These are phyloP conservation scores for Drosophila cracens DNA, from an alignment of 2,888 invertebrate genomes.

Conservation along the genomic window DNA sequence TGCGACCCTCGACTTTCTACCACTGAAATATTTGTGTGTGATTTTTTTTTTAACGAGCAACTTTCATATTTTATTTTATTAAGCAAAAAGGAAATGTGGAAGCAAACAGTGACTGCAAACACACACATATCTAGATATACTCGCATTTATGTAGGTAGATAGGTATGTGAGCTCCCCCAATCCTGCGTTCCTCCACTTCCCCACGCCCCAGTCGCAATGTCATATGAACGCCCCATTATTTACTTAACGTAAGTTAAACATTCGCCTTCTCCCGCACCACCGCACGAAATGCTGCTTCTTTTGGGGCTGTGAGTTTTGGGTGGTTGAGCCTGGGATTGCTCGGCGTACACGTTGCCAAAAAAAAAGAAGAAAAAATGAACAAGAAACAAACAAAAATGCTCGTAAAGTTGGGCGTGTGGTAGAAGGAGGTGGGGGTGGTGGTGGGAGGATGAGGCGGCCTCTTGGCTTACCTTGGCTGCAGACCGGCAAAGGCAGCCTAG, in stretches of 20 bases:
- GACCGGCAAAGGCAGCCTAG: constrained; percentile 58
- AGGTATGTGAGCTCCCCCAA: constrained; percentile 12
- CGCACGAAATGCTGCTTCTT: constrained; percentile 41
- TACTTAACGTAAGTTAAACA: constrained; percentile 81
- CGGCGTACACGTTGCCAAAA: constrained; percentile 48
- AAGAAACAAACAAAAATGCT: constrained; percentile 41
- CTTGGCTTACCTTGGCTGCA: constrained; percentile 75
- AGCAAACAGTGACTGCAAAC: constrained; percentile 72
- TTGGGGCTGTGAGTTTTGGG: constrained; percentile 2
- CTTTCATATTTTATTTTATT: constrained; percentile 76
- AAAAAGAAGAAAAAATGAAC: constrained; percentile 26
- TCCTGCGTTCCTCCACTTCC: constrained; percentile 19
- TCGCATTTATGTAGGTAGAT: constrained; percentile 13
- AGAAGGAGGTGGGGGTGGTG: background rate
- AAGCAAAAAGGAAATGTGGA: constrained; percentile 72
- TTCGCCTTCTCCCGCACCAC: constrained; percentile 40
- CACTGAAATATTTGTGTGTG: constrained; percentile 12
- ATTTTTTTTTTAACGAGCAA: constrained; percentile 48
- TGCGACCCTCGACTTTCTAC: constrained; percentile 23
- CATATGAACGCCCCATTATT: constrained; percentile 81
- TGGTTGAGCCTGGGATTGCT: constrained; percentile 20
- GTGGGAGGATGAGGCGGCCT: constrained; percentile 12
- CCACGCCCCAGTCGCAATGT: constrained; percentile 51
- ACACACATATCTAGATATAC: constrained; percentile 33
- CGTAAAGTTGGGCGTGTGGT: constrained; percentile 29